Conservation (phyloP, 1,140 invertebrate species). For the Anastrepha ludens region DNA sequence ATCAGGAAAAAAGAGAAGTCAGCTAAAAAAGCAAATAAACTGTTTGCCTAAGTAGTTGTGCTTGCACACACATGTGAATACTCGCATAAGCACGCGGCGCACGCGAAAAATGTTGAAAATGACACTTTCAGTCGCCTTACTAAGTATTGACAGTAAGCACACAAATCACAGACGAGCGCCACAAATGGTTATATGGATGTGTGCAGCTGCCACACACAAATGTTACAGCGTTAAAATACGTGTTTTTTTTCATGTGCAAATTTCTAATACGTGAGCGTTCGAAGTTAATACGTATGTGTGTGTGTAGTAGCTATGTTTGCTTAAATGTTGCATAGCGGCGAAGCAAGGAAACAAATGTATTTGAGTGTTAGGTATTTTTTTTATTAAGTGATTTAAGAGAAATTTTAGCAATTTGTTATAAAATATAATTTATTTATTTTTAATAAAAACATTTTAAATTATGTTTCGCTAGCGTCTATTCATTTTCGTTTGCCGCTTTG, state of each 20-base stretch:
- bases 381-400: neutral
- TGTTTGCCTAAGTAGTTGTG: neutral
- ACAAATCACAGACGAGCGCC: too few species aligned
- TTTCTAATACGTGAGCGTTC: constrained; percentile 6
- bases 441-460: neutral
- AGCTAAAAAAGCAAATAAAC: constrained; percentile 39
- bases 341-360: neutral
- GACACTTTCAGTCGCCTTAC: too few species aligned
- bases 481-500: neutral
- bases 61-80: neutral
- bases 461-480: neutral
- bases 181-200: too few species aligned
- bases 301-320: too few species aligned
- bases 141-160: too few species aligned
- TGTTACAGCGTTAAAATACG: constrained; percentile 22
- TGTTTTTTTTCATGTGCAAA: constrained; percentile 2
- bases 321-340: neutral
- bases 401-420: constrained; percentile 12
- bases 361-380: neutral
- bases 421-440: neutral
- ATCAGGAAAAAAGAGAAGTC: neutral
- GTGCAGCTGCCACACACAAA: too few species aligned
- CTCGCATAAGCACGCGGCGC: neutral
- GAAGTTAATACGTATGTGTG: neutral
- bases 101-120: too few species aligned